Conservation (phyloP, 2,888 invertebrate genomes). For the Microctonus aethiopoides region DNA sequence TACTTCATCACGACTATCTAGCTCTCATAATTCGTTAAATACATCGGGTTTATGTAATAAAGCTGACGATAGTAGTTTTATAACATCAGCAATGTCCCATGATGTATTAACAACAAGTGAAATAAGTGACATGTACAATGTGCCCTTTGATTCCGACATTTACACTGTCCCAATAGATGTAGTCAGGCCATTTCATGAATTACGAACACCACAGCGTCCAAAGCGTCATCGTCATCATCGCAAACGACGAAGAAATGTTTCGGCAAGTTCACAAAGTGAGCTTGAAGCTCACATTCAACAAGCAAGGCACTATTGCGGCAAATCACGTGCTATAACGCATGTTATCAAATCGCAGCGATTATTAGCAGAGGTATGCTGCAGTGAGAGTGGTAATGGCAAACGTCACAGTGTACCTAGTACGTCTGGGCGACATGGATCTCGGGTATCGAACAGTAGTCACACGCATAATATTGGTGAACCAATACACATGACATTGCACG, state of each 20-base stretch:
- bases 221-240: slow-evolving; percentile 66
- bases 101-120: slow-evolving; percentile 83
- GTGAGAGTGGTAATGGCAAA: slow-evolving; percentile 68
- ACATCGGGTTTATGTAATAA: slow-evolving; percentile 74
- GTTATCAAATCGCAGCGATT: slow-evolving; percentile 64
- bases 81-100: slow-evolving; percentile 89
- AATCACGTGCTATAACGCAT: slow-evolving; percentile 62
- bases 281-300: slow-evolving; percentile 64
- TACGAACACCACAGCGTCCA: slow-evolving; percentile 67
- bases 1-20: slow-evolving; percentile 82
- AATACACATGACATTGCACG: slow-evolving; percentile 85
- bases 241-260: slow-evolving; percentile 67
- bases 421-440: slow-evolving; percentile 65
- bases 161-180: slow-evolving; percentile 89
- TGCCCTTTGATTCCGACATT: slow-evolving; percentile 88
- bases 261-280: slow-evolving; percentile 68
- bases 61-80: slow-evolving; percentile 86
- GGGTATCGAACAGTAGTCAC: slow-evolving; percentile 67
- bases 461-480: slow-evolving; percentile 77
- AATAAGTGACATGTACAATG: slow-evolving; percentile 85
- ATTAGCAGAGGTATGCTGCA: slow-evolving; percentile 62
- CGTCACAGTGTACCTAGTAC: slow-evolving; percentile 78
- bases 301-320: slow-evolving; percentile 63
- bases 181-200: slow-evolving; percentile 72
- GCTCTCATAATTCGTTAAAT: slow-evolving; percentile 81